These are phyloP conservation scores for Hartigia nigra DNA, from an alignment of 2,888 invertebrate genomes.

Conservation along the genomic window DNA sequence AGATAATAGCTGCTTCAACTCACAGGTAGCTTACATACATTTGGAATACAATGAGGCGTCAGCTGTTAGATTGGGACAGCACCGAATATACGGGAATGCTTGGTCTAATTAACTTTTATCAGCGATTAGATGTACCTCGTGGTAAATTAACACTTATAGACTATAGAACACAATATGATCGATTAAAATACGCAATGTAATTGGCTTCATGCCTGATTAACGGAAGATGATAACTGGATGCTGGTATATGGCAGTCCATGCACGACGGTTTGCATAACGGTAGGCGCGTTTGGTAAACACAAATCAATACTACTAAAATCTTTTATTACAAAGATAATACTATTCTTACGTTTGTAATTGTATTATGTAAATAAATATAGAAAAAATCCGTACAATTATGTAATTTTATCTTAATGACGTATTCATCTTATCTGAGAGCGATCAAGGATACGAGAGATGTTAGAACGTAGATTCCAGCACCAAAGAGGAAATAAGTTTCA, in stretches of 20 bases:
- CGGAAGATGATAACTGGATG: no score
- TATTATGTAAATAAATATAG: neutral
- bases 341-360: neutral
- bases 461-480: slow-evolving; percentile 13
- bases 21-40: neutral
- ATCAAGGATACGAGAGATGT: slow-evolving; percentile 10
- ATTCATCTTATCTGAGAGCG: neutral
- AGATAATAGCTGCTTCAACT: neutral
- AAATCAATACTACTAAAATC: neutral
- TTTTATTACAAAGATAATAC: neutral
- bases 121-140: no score
- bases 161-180: no score
- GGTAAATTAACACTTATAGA: no score
- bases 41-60: neutral
- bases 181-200: no score
- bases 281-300: no score
- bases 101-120: no score
- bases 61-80: neutral
- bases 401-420: neutral
- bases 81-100: no score
- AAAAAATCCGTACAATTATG: neutral
- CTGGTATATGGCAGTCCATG: no score
- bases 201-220: no score
- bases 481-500: slow-evolving; percentile 10
- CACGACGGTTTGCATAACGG: no score